Conservation (phyloP, 1,140 invertebrate species). For the Planococcus citri region DNA sequence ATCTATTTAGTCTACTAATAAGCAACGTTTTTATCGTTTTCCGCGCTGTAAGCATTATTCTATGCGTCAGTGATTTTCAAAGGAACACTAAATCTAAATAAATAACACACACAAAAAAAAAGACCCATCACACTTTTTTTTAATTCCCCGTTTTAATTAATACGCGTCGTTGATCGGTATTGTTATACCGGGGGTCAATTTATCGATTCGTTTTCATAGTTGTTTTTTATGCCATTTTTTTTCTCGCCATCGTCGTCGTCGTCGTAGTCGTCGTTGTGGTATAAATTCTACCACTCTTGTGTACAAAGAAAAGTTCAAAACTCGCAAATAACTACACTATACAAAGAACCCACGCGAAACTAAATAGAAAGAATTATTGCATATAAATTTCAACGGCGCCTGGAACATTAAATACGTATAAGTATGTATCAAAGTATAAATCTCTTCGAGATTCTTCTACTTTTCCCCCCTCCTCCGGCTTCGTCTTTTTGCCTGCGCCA, state of each 20-base stretch:
- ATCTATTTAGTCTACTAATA: background rate
- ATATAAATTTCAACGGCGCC: background rate
- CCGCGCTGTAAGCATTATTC: background rate
- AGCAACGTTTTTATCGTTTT: slow-evolving; percentile 7
- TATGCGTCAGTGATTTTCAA: background rate
- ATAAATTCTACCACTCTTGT: background rate
- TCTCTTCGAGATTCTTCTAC: no score
- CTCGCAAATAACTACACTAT: background rate
- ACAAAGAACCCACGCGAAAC: background rate
- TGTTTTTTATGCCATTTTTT: no score
- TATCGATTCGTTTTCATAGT: no score
- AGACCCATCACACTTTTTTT: background rate
- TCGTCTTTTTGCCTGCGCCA: no score
- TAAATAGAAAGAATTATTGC: background rate
- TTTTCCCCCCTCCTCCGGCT: no score
- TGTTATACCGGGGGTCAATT: background rate
- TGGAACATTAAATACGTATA: no score
- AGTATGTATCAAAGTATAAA: no score
- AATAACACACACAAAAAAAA: background rate
- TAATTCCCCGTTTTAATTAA: background rate
- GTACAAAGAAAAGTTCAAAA: background rate
- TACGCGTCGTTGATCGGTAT: background rate
- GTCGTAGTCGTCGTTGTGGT: no score
- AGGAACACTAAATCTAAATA: background rate
- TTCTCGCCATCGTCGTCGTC: no score